phyloP scores from a whole-genome alignment of 1,140 invertebrate genomes.

The Parasteatoda tepidariorum region DNA sequence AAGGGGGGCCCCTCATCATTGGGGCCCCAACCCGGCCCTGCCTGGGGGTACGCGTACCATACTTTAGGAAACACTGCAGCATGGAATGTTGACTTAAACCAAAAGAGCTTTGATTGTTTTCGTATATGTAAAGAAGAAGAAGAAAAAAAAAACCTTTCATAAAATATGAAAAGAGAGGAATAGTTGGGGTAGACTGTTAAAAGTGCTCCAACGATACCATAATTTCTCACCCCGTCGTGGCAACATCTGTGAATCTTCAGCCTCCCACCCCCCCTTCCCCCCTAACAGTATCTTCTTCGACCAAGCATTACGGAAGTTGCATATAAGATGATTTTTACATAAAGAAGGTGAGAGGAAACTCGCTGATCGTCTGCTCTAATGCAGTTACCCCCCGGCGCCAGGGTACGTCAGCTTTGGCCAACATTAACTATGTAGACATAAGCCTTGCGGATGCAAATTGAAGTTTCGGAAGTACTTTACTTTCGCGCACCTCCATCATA shows the following conservation, averaged over 20 bases:
- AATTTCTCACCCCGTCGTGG: conserved; percentile 60
- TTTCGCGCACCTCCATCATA: conserved; percentile 61
- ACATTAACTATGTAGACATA: conserved; percentile 61
- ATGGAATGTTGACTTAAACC: too few relatives aligned
- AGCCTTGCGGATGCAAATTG: conserved; percentile 58
- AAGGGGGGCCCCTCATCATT: too few relatives aligned
- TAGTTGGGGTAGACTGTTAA: conserved; percentile 30
- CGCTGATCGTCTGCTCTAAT: conserved; percentile 55
- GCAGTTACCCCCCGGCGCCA: conserved; percentile 35
- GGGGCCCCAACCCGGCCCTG: too few relatives aligned
- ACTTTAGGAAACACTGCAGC: too few relatives aligned
- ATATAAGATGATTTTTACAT: conserved; percentile 42
- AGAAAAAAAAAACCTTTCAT: too few relatives aligned
- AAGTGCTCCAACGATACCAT: conserved; percentile 57
- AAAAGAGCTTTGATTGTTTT: too few relatives aligned
- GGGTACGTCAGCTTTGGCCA: conserved; percentile 52
- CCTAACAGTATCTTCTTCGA: too few relatives aligned
- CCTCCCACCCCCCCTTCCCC: background rate
- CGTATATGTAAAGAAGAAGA: too few relatives aligned
- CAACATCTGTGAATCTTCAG: conserved; percentile 54
- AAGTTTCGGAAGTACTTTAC: conserved; percentile 46
- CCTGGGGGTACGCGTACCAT: too few relatives aligned
- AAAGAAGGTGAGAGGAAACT: conserved; percentile 25
- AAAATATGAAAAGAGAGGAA: background rate
- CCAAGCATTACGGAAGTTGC: too few relatives aligned